Evolutionary conservation across 1,140 invertebrate genomes (phyloP), one percentile per base, ranked within the genome.

Genomic region (Diabrotica undecimpunctata): DNA sequence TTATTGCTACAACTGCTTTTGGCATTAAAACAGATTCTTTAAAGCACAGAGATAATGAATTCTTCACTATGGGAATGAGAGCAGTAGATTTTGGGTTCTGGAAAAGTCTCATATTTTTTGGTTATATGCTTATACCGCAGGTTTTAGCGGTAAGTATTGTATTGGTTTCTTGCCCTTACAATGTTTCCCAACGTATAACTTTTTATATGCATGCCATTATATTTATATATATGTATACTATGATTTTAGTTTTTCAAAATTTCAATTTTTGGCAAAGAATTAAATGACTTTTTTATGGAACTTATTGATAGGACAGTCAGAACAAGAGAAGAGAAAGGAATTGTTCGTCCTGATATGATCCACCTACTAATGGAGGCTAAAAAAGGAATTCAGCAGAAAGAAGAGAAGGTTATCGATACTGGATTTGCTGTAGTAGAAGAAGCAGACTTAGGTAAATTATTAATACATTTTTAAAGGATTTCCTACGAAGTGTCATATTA

Each of bases 21-120:
- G 80, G 79, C 25, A 62, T 81, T 8, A 68, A 76, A 54, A 73
- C 77, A 6, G 62, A 81, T 66, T 79, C 79, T 0, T 67, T 82
- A 55, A 68, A 66, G 57, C 67, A 81, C 53, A 67, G 57, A 11
- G 60, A 80, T 7, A 79, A 80, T 36, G 71, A 76, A 13, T 81
- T 82, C 66, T 78, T 70, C 62, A 52, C 60, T 35, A 74, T 74
- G 62, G 81, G 76, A 5, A 77, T 74, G 61, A 71, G 75, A 37
- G 60, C 71, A 0, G 71, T 74, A 6, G 67, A 66, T 7, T 72
- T 80, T 35, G 65, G 69, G 5, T 55, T 66, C 13, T 53, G 6
- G 10, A 58, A 57, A 7, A 37, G 63, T 12, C 35, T 73, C 1
- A 71, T 61, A 41, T 62, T 73, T 9, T 38, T 68, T 12, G 4